Evolutionary conservation across 2,888 invertebrate species (phyloP).

Genomic region (Octodonta nipae): DNA sequence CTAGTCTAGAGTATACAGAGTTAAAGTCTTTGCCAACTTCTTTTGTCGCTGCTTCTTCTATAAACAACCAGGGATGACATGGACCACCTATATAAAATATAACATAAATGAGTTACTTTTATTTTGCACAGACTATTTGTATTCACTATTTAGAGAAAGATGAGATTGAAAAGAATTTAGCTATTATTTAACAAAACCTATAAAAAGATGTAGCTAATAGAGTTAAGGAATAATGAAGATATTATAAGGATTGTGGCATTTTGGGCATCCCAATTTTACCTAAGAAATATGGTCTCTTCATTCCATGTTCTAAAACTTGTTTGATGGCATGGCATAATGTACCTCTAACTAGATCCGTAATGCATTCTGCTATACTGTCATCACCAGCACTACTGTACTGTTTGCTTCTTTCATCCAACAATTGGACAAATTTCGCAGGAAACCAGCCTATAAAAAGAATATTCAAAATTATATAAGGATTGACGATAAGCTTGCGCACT

Average conservation of each 20-base stretch:
- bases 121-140: too few species aligned
- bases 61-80: slow-evolving; percentile 97
- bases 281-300: slow-evolving; percentile 78
- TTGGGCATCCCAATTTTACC: too few species aligned
- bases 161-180: slow-evolving; percentile 3
- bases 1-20: slow-evolving; percentile 91
- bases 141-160: slow-evolving; percentile 2
- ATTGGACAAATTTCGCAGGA: slow-evolving; percentile 89
- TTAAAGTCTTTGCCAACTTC: slow-evolving; percentile 97
- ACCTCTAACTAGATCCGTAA: slow-evolving; percentile 91
- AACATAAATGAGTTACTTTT: neutral
- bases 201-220: too few species aligned
- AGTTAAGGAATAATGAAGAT: too few species aligned
- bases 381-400: slow-evolving; percentile 87
- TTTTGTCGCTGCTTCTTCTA: slow-evolving; percentile 90
- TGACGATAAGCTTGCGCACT: neutral
- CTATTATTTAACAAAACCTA: too few species aligned
- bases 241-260: slow-evolving; percentile 1
- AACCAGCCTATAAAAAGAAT: slow-evolving; percentile 65
- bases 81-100: slow-evolving; percentile 54
- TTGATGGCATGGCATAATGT: slow-evolving; percentile 86
- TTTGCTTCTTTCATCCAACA: slow-evolving; percentile 89
- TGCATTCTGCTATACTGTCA: slow-evolving; percentile 90
- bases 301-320: slow-evolving; percentile 86
- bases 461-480: neutral